Evolutionary conservation across 2,113 vertebrate genomes (phyloP).

Genomic region (Phodopus roborovskii): DNA sequence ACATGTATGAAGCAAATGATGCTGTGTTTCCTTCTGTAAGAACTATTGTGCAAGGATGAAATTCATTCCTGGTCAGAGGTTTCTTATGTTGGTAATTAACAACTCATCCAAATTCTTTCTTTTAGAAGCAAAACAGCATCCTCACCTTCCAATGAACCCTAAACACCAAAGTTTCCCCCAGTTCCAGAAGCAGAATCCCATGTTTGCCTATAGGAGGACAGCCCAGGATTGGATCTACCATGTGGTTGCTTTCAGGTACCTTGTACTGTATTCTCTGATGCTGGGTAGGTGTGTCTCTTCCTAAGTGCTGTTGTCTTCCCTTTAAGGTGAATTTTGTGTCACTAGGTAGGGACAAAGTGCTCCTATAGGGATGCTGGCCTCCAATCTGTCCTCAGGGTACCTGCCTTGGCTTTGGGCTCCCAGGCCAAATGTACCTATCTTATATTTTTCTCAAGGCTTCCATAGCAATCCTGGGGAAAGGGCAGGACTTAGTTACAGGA

Average conservation of each 20-base stretch:
- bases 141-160: neutral
- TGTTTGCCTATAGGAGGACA: neutral
- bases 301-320: neutral
- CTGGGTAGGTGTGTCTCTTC: neutral
- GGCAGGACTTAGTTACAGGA: neutral
- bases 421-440: neutral
- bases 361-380: neutral
- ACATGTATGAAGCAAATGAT: conserved; percentile 6
- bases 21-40: conserved; percentile 42
- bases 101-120: neutral
- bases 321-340: neutral
- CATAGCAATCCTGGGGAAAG: neutral
- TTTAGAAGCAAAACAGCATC: neutral
- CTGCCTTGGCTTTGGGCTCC: neutral
- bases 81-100: conserved; percentile 1
- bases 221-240: neutral
- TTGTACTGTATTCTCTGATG: neutral
- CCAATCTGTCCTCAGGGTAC: neutral
- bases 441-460: neutral
- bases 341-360: neutral
- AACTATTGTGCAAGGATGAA: neutral
- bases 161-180: neutral
- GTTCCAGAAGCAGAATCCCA: neutral
- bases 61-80: neutral
- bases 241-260: neutral